Evolutionary conservation across 2,797 vertebrate genomes (phyloP).

Genomic region (Alfaro cultratus): DNA sequence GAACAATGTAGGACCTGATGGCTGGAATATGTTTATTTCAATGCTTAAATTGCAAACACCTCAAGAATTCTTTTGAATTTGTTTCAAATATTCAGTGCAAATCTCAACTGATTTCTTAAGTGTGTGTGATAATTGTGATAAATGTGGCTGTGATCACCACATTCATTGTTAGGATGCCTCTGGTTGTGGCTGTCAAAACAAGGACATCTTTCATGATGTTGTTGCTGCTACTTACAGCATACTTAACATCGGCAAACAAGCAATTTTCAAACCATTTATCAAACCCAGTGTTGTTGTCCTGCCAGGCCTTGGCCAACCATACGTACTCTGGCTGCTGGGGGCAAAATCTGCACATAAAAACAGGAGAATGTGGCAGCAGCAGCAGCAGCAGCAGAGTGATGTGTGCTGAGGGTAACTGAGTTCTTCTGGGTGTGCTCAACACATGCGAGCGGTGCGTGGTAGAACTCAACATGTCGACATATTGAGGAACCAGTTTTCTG

Average conservation of each 20-base stretch:
- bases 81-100: neutral
- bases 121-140: neutral
- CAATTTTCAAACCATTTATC: slow-evolving; percentile 4
- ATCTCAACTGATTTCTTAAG: neutral
- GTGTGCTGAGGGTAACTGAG: neutral
- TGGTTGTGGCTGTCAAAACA: slow-evolving; percentile 39
- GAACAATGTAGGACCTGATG: neutral
- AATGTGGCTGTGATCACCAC: slow-evolving; percentile 7
- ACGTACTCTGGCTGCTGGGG: neutral
- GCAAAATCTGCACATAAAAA: neutral
- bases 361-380: neutral
- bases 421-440: neutral
- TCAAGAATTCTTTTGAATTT: neutral
- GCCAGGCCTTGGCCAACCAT: slow-evolving; percentile 7
- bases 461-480: neutral
- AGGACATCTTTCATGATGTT: slow-evolving; percentile 22
- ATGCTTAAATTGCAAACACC: neutral
- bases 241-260: slow-evolving; percentile 21
- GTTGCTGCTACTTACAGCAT: slow-evolving; percentile 5
- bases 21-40: neutral
- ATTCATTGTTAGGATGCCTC: slow-evolving; percentile 5
- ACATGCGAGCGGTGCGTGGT: neutral
- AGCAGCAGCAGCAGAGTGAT: neutral
- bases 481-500: slow-evolving; percentile 19
- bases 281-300: slow-evolving; percentile 1